Percentiles rank a stretch among this genome's conserved stretches.
These are phyloP conservation scores for Ceratosolen fusciceps DNA, from an alignment of 1,140 invertebrate genomes.

Conservation along the genomic window DNA sequence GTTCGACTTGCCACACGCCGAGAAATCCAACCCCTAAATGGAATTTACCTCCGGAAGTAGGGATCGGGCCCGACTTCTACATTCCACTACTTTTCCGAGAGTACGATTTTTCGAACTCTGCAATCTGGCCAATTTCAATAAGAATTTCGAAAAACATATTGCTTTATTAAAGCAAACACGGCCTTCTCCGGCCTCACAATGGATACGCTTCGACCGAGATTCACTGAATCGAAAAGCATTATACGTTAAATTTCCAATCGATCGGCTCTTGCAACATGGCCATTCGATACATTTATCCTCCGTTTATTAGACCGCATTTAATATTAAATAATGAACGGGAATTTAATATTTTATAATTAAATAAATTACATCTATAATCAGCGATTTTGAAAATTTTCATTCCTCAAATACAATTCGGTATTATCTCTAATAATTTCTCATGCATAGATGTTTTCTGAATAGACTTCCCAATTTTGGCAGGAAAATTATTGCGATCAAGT, in stretches of 20 bases:
- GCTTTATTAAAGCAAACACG: neutral
- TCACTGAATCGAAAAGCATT: slow-evolving; percentile 9
- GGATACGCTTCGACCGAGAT: neutral
- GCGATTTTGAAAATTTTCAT: neutral
- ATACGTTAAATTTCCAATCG: neutral
- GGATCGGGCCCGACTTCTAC: too few relatives aligned
- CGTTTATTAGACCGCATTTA: neutral
- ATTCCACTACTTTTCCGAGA: too few relatives aligned
- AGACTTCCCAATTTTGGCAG: too few relatives aligned
- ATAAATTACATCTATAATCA: neutral
- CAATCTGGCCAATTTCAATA: too few relatives aligned
- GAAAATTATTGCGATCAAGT: too few relatives aligned
- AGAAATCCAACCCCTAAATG: too few relatives aligned
- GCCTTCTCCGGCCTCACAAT: neutral
- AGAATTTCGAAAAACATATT: neutral
- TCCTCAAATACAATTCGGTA: neutral
- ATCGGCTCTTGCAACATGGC: neutral
- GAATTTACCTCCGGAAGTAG: too few relatives aligned
- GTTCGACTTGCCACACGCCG: neutral
- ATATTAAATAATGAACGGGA: neutral
- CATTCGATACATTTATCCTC: slow-evolving; percentile 7
- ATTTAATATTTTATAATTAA: neutral
- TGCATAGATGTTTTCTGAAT: too few relatives aligned
- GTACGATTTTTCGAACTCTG: too few relatives aligned
- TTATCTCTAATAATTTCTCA: too few relatives aligned